Evolutionary conservation across 2,797 vertebrate genomes (phyloP), one percentile per base, ranked within the genome.

Genomic region (Bovichtus diacanthus): DNA sequence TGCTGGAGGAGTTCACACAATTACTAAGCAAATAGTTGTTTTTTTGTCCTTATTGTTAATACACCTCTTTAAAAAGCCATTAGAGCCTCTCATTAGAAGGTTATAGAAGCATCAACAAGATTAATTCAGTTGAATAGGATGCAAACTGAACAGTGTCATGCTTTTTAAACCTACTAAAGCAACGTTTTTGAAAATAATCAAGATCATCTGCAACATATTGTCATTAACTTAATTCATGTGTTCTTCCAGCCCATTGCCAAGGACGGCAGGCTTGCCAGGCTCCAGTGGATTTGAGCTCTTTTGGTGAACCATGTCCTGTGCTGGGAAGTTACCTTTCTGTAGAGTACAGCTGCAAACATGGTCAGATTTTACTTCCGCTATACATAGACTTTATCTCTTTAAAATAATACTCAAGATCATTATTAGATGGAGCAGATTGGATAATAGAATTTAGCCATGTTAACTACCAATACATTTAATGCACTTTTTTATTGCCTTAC

Each of bases 181-280:
- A 41, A 58, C 51, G 27, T 7, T 53, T 38, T 34, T 12, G 59
- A 25, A 55, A 38, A 39, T 59, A 27, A 56, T 71, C 34, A 11
- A 11, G 9, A 18, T 50, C 19, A 59, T 60, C 46, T 61, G 27
- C 21, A n/a, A 36, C 19, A 34, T 5, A 13, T 25, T 39, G 6
- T 16, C 7, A 0, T n/a, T 43, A 41, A 5, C 41, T 72, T 62
- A 5, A 23, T 31, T 29, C 60, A 4, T 79, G 44, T 86, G 56
- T 76, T 21, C 0, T 84, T 90, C 9, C 86, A 99, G 98, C 90
- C 25, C 94, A 96, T 44, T 98, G 97, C 60, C 97, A 95, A 0
- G 96, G 98, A 65, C 95, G 96, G 53, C 97, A 98, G 86, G 95
- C 93, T 2, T 99, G 97, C 83, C 98, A 98, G 91, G 94, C 96